Evolutionary conservation across 2,797 vertebrate genomes (phyloP), one percentile per base, ranked within the genome.

Genomic region (Catostomus latipinnis): DNA sequence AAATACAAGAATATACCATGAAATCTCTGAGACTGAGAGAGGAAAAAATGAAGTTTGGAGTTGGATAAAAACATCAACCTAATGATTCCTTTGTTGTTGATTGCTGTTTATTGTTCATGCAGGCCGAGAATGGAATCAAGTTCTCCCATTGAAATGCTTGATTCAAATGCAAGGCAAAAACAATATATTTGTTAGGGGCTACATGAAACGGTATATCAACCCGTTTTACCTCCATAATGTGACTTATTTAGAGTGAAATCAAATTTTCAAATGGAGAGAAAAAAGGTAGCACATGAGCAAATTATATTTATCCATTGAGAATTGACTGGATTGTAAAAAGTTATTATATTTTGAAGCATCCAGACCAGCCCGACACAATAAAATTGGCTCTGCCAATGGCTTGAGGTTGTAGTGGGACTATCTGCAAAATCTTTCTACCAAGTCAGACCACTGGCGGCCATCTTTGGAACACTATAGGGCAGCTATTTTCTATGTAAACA

Each of bases 31-130:
- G n/a, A 48, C 1, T 1, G 48, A 68, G 53, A 34, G 13, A 61
- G 43, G 14, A 34, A 8, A 61, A 58, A 6, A 53, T 6, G 9
- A 63, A 46, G 62, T 65, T 65, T 12, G 16, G 48, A 53, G 58
- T 53, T 63, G 67, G 76, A 70, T 63, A 54, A 78, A 78, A 54
- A 78, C 34, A 71, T 62, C 61, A 62, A 60, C 4, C 56, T 70
- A 78, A 78, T 54, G 60, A 67, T 78, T 60, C 12, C 48, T 77
- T 69, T 69, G 56, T 61, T 73, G 57, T n/a, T 53, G 14, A 62
- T 63, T 46, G 6, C 10, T 58, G 11, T 54, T 71, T 78, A 71
- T 63, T 71, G 34, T 54, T 78, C 68, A 78, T 46, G 58, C 76
- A 53, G n/a, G 46, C 48, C 6, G n/a, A 45, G 49, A 18, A 12